These are phyloP conservation scores for Lathamus discolor DNA, from an alignment of 2,113 vertebrate species.

Conservation along the genomic window DNA sequence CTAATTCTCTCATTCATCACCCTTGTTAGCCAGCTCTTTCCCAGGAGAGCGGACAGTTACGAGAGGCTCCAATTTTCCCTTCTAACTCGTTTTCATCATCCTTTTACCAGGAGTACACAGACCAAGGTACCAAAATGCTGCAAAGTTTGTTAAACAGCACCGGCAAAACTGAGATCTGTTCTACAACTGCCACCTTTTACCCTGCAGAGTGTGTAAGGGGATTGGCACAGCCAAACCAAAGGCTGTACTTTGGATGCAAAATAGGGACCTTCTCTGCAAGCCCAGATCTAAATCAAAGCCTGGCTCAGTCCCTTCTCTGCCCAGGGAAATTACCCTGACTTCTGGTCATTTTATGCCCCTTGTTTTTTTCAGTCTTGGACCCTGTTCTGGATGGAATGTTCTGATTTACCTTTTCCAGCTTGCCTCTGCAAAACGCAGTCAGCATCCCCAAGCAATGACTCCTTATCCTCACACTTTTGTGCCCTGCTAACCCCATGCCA, in stretches of 20 bases:
- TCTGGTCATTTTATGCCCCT: not conserved
- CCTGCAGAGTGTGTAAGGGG: not conserved
- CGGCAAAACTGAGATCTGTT: not conserved
- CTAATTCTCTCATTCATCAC: constrained; percentile 16
- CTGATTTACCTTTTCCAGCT: not conserved
- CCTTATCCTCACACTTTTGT: not conserved
- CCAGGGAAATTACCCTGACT: not conserved
- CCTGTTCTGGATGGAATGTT: not conserved
- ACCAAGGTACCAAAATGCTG: not conserved
- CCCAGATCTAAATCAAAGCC: not conserved
- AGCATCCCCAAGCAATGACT: accelerated
- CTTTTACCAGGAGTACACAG: not conserved
- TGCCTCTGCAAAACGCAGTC: not conserved
- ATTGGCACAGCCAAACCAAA: not conserved
- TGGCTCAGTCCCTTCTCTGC: not conserved
- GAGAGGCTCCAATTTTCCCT: not conserved
- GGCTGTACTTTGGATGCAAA: accelerated
- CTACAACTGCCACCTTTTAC: not conserved
- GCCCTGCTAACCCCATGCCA: not conserved
- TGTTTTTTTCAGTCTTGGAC: not conserved
- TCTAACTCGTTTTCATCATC: not conserved
- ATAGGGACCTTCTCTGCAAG: not conserved
- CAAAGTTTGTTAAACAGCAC: not conserved
- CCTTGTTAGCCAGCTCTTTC: not conserved
- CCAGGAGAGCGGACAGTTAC: not conserved